Conservation (phyloP, 2,113 vertebrate species). For the Astur gentilis region DNA sequence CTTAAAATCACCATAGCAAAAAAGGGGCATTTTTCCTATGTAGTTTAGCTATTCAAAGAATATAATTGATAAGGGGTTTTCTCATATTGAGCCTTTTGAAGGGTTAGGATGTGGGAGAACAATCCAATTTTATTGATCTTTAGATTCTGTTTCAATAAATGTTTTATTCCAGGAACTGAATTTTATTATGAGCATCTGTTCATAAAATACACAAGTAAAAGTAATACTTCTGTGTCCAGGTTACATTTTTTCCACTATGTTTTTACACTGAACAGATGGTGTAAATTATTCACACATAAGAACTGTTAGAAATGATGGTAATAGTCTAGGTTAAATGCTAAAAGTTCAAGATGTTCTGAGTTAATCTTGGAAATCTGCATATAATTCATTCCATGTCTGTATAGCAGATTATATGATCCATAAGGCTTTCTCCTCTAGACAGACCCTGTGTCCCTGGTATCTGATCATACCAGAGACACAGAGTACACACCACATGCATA, state of each 20-base stretch:
- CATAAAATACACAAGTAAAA: conserved; percentile 7
- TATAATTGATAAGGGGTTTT: background rate
- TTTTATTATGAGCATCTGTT: conserved; percentile 7
- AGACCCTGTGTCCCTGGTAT: background rate
- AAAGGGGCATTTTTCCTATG: background rate
- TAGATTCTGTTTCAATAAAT: background rate
- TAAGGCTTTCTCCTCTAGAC: background rate
- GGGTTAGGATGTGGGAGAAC: background rate
- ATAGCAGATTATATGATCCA: background rate
- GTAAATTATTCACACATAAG: conserved; percentile 3
- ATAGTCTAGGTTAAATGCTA: background rate
- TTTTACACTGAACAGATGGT: conserved; percentile 5
- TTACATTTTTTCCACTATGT: background rate
- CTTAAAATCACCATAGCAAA: background rate
- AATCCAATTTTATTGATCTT: background rate
- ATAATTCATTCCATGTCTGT: background rate
- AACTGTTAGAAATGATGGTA: background rate
- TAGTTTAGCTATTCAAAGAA: background rate
- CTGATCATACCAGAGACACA: background rate
- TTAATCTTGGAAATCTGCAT: background rate
- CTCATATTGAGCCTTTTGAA: background rate
- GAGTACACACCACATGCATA: background rate
- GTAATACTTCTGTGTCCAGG: background rate
- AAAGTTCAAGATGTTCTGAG: background rate
- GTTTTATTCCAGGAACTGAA: background rate